Conservation (phyloP, 2,113 vertebrate species). For the Carettochelys insculpta region DNA sequence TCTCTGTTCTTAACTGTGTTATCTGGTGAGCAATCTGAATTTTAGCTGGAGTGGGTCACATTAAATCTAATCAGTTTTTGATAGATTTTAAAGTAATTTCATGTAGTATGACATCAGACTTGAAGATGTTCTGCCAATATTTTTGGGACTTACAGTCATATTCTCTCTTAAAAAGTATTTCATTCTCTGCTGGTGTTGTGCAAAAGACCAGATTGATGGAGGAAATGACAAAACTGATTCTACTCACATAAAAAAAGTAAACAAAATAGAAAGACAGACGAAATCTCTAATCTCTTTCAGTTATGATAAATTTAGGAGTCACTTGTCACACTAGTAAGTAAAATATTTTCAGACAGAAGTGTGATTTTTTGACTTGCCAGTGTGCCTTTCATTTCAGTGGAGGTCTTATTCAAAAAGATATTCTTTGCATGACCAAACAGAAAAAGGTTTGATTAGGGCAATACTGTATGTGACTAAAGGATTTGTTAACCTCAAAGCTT, state of each 20-base stretch:
- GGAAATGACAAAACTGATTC: neutral
- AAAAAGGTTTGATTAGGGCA: slow-evolving; percentile 54
- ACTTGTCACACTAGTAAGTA: slow-evolving; percentile 10
- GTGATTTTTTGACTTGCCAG: slow-evolving; percentile 18
- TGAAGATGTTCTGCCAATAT: neutral
- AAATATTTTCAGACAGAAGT: slow-evolving; percentile 49
- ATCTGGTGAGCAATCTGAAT: neutral
- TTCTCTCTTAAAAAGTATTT: neutral
- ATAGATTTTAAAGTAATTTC: neutral
- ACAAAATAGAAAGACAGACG: neutral
- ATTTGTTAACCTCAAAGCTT: slow-evolving; percentile 66
- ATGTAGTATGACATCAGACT: neutral
- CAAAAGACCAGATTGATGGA: neutral
- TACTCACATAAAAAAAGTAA: neutral
- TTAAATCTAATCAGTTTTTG: neutral
- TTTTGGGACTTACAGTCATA: neutral
- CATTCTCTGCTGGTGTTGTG: neutral
- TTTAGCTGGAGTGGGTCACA: neutral
- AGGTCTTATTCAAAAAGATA: slow-evolving; percentile 55
- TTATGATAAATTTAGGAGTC: neutral
- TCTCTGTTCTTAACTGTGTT: neutral
- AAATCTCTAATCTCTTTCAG: neutral
- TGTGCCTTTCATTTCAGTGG: slow-evolving; percentile 58
- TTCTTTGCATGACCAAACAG: neutral
- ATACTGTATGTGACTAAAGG: slow-evolving; percentile 54